phyloP scores from a whole-genome alignment of 1,140 invertebrate species.

The Apis cerana region DNA sequence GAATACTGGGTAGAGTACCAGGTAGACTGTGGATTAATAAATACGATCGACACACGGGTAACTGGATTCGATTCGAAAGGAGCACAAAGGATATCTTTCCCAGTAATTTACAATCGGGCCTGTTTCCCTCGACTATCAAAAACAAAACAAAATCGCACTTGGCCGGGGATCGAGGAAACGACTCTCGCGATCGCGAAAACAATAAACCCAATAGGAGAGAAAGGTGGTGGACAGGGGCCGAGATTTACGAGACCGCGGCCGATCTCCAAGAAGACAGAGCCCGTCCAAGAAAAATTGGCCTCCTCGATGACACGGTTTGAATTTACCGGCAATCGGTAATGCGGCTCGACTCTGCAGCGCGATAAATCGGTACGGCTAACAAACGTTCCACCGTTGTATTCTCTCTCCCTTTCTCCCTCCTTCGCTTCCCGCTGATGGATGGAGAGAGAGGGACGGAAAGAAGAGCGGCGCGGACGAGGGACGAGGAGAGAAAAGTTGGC shows the following conservation, averaged over 20 bases:
- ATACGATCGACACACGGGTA: neutral
- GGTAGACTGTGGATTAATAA: no score
- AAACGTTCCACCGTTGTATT: constrained; percentile 40
- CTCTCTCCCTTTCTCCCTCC: constrained; percentile 13
- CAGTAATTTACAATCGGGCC: no score
- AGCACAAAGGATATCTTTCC: no score
- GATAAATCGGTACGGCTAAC: constrained; percentile 76
- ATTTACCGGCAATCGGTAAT: constrained; percentile 62
- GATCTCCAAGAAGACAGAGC: constrained; percentile 21
- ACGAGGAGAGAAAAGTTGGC: neutral
- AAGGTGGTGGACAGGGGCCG: neutral
- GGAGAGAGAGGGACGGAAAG: neutral
- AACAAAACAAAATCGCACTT: no score
- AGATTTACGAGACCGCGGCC: constrained; percentile 15
- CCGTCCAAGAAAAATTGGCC: constrained; percentile 18
- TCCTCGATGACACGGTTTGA: constrained; percentile 40
- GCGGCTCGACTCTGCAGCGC: constrained; percentile 54
- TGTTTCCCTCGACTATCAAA: no score
- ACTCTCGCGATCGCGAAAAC: neutral
- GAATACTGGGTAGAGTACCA: no score
- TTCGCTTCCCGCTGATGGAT: no score
- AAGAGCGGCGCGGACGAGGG: no score
- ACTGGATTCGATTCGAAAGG: no score
- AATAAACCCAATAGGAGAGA: neutral
- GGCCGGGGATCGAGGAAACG: no score